phyloP scores from a whole-genome alignment of 2,113 vertebrate species.

The Gorsachius goisagi region DNA sequence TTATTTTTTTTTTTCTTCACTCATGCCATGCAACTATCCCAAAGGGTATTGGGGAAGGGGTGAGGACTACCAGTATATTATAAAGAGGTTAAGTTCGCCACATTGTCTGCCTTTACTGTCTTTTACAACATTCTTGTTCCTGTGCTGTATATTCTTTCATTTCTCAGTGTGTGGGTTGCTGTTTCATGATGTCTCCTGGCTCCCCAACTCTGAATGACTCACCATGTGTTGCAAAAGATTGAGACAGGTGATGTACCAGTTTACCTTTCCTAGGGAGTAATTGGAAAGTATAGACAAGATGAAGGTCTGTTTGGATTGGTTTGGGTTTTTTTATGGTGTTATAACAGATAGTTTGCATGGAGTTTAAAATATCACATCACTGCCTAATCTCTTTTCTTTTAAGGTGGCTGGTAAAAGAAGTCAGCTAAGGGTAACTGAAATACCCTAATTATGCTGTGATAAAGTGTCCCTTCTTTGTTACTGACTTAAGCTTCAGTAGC shows the following conservation, averaged over 20 bases:
- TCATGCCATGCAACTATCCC: neutral
- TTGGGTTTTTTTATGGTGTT: neutral
- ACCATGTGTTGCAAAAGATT: neutral
- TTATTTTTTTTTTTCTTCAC: neutral
- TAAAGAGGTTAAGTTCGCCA: neutral
- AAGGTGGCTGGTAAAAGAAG: neutral
- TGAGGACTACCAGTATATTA: neutral
- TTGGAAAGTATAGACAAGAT: neutral
- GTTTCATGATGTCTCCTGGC: neutral
- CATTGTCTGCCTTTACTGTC: neutral
- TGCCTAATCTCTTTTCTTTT: neutral
- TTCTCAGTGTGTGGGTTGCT: neutral
- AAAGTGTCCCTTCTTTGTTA: neutral
- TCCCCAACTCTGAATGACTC: neutral
- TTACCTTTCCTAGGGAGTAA: neutral
- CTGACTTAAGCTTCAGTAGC: neutral
- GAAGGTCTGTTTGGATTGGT: neutral
- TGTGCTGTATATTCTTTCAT: neutral
- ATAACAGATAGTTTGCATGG: neutral
- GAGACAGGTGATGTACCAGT: neutral
- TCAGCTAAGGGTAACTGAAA: neutral
- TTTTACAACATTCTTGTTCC: neutral
- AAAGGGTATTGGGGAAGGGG: neutral
- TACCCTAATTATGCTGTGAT: neutral
- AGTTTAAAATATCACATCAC: neutral